phyloP scores from a whole-genome alignment of 2,113 vertebrate species.

The Trachemys scripta region DNA sequence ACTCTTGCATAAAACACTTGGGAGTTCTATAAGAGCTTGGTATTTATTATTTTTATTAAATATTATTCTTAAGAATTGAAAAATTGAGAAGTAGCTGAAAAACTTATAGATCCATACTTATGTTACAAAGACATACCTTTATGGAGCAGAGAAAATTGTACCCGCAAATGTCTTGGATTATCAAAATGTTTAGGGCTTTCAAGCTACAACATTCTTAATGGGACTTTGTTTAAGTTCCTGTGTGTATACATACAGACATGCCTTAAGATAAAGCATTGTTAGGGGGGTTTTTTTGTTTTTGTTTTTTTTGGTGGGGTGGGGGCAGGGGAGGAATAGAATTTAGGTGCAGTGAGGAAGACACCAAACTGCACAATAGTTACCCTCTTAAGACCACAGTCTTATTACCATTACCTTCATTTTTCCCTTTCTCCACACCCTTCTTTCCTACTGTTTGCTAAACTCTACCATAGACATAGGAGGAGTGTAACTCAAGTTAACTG shows the following conservation, averaged over 20 bases:
- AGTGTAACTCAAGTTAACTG: not conserved
- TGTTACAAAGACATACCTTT: not conserved
- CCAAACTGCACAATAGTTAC: not conserved
- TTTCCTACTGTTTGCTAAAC: not conserved
- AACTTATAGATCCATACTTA: not conserved
- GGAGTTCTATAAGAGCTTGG: not conserved
- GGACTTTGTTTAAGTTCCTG: no score
- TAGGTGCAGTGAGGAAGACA: not conserved
- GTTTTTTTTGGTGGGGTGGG: no score
- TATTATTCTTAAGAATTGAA: not conserved
- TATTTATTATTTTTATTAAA: not conserved
- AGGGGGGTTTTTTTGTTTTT: no score
- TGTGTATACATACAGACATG: not conserved
- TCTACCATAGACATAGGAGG: no score
- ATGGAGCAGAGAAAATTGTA: not conserved
- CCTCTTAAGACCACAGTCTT: not conserved
- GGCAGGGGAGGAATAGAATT: not conserved
- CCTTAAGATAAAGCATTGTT: not conserved
- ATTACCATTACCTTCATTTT: not conserved
- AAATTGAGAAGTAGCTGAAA: not conserved
- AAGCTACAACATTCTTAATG: no score
- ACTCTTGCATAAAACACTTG: not conserved
- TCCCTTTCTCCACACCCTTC: not conserved
- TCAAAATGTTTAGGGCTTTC: not conserved
- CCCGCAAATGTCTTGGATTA: not conserved